A percentile compares a stretch with the other conserved stretches of the same genome.
These are phyloP conservation scores for Plectus sambesii DNA, from an alignment of 1,140 invertebrate species.

Conservation along the genomic window DNA sequence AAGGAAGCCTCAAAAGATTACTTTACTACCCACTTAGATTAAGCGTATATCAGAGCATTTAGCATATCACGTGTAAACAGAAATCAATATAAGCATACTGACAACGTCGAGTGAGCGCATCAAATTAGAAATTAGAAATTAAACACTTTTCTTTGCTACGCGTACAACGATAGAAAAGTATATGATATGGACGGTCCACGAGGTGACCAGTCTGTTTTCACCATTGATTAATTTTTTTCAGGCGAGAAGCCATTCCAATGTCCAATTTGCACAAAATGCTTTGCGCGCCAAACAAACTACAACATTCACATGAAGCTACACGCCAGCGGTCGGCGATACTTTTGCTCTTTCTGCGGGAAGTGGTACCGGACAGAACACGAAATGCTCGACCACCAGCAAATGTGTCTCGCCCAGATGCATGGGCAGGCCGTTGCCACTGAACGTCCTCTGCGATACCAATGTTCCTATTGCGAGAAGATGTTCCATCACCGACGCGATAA, in stretches of 20 bases:
- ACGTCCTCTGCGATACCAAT: conserved; percentile 12
- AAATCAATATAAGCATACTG: too few species aligned
- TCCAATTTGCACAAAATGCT: conserved; percentile 11
- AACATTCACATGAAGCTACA: background rate
- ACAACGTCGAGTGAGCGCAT: too few species aligned
- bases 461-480: conserved; percentile 10
- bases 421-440: background rate
- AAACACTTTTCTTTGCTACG: too few species aligned
- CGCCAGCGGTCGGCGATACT: conserved; percentile 6
- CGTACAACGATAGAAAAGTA: background rate
- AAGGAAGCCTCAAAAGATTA: too few species aligned
- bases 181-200: background rate
- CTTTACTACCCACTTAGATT: too few species aligned
- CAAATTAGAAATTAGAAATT: background rate
- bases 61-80: too few species aligned
- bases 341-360: conserved; percentile 8
- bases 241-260: conserved; percentile 8
- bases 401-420: conserved; percentile 4
- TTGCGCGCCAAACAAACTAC: background rate
- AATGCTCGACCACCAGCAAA: conserved; percentile 2
- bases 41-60: too few species aligned
- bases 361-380: conserved; percentile 8
- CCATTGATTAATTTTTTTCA: background rate
- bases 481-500: conserved; percentile 13
- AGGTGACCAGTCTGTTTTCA: background rate